A percentile compares a stretch with the other conserved stretches of the same genome.
Conservation (phyloP, 2,797 vertebrate species). For the Poeciliopsis presidionis region DNA sequence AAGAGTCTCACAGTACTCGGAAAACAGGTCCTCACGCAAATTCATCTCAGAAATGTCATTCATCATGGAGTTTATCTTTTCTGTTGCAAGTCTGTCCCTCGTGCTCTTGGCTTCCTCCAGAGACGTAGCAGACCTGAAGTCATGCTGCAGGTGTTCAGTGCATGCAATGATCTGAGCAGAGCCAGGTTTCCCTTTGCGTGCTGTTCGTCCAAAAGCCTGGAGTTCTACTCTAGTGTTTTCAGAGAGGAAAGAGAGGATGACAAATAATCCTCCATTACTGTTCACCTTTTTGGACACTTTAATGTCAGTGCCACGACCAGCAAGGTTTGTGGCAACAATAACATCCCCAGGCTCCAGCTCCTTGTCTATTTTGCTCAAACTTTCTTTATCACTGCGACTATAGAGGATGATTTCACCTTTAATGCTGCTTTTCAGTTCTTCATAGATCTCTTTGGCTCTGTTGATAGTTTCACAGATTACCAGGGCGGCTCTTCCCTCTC, state of each 20-base stretch:
- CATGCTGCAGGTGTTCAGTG: constrained; percentile 18
- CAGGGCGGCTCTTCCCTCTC: constrained; percentile 23
- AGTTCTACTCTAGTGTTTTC: constrained; percentile 60
- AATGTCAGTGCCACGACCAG: constrained; percentile 53
- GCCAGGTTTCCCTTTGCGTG: constrained; percentile 45
- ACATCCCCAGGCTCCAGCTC: constrained; percentile 48
- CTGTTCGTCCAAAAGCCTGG: constrained; percentile 51
- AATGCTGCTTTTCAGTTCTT: constrained; percentile 24
- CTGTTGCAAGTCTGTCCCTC: constrained; percentile 22
- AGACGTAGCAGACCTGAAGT: constrained; percentile 15
- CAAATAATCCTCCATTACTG: constrained; percentile 59
- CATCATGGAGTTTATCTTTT: constrained; percentile 32
- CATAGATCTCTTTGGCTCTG: constrained; percentile 31
- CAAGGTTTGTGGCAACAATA: constrained; percentile 65
- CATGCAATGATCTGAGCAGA: constrained; percentile 33
- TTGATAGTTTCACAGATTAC: constrained; percentile 51
- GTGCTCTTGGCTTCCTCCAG: constrained; percentile 31
- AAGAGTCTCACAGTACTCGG: constrained; percentile 40
- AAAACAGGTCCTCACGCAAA: constrained; percentile 37
- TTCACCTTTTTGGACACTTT: constrained; percentile 62
- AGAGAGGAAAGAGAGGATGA: constrained; percentile 51
- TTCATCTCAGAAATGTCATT: constrained; percentile 31
- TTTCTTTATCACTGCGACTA: constrained; percentile 27
- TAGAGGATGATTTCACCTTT: constrained; percentile 32
- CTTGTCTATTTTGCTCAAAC: constrained; percentile 27